These are phyloP conservation scores for Pelobates fuscus DNA, from an alignment of 2,113 vertebrate species.

Conservation along the genomic window DNA sequence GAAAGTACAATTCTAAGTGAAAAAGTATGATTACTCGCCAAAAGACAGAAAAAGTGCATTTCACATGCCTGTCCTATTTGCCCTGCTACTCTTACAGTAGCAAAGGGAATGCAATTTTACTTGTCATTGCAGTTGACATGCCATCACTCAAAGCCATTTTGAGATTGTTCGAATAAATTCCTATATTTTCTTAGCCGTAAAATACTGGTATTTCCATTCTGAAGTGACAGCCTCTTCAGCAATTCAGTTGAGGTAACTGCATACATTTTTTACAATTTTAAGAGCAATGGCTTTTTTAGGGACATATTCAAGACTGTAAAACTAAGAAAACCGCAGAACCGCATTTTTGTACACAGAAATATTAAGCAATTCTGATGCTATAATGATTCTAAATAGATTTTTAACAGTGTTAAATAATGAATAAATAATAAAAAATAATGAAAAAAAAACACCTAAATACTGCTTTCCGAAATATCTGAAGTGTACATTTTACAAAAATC, in stretches of 20 bases:
- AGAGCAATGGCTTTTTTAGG: background rate
- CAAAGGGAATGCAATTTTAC: slow-evolving; percentile 34
- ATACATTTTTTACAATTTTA: slow-evolving; percentile 26
- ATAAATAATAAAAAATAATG: too few species aligned
- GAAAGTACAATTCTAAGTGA: slow-evolving; percentile 42
- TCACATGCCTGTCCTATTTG: slow-evolving; percentile 38
- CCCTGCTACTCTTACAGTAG: slow-evolving; percentile 24
- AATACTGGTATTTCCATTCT: slow-evolving; percentile 39
- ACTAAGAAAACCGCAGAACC: background rate
- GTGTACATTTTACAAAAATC: too few species aligned
- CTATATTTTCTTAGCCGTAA: slow-evolving; percentile 45
- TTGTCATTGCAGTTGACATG: slow-evolving; percentile 40
- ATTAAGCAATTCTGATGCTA: background rate
- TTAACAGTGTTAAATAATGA: background rate
- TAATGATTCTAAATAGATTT: background rate
- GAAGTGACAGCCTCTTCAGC: slow-evolving; percentile 36
- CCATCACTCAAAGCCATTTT: slow-evolving; percentile 39
- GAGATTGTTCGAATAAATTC: slow-evolving; percentile 39
- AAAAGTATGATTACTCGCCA: slow-evolving; percentile 46
- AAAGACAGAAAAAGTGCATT: slow-evolving; percentile 35
- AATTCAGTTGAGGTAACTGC: slow-evolving; percentile 6
- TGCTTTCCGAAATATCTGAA: too few species aligned
- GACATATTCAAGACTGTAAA: background rate
- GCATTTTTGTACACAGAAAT: background rate
- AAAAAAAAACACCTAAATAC: too few species aligned